A percentile compares a stretch with the other conserved stretches of the same genome.
phyloP scores from a whole-genome alignment of 2,797 vertebrate species.

The Sebastes umbrosus region DNA sequence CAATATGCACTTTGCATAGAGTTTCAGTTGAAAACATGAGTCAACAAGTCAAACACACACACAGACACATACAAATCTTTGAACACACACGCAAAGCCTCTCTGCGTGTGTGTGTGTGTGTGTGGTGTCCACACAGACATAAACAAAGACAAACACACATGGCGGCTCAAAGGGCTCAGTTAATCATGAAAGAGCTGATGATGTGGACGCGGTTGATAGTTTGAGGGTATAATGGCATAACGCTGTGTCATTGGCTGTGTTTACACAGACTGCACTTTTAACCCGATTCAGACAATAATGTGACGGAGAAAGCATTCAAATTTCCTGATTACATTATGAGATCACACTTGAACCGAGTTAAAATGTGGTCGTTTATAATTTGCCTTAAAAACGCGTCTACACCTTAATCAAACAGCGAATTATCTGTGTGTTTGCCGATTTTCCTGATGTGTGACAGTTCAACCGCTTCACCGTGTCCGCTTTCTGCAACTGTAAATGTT shows the following conservation, averaged over 20 bases:
- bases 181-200: slow-evolving; percentile 10
- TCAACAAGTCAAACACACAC: slow-evolving; percentile 51
- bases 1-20: slow-evolving; percentile 57
- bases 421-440: neutral
- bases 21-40: slow-evolving; percentile 68
- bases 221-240: neutral
- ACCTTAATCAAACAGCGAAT: neutral
- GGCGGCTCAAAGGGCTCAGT: neutral
- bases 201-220: slow-evolving; percentile 8
- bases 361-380: neutral
- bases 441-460: neutral
- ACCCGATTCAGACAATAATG: neutral
- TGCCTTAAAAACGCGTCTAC: neutral
- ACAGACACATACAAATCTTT: slow-evolving; percentile 32
- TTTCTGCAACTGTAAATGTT: neutral
- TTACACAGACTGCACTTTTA: neutral
- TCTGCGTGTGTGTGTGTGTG: neutral
- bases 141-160: slow-evolving; percentile 36
- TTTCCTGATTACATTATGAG: neutral
- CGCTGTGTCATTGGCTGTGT: neutral
- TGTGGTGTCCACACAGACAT: slow-evolving; percentile 7
- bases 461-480: neutral
- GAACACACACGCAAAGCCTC: slow-evolving; percentile 7
- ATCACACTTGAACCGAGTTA: neutral
- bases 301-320: neutral